Evolutionary conservation across 2,797 vertebrate species (phyloP).

Genomic region (Danio albolineatus): DNA sequence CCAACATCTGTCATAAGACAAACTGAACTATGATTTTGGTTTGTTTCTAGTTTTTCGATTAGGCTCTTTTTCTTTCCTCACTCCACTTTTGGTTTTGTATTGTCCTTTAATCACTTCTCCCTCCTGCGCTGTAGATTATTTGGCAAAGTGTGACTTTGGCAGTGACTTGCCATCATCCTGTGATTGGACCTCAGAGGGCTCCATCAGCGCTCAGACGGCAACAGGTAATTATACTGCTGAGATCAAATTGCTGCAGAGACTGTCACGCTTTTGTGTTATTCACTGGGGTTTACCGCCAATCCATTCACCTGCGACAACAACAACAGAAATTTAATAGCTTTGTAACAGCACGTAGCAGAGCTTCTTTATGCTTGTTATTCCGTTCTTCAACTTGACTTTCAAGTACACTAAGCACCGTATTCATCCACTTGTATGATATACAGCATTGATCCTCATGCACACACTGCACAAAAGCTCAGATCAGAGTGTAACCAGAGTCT

Average conservation of each 20-base stretch:
- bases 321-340: slow-evolving; percentile 5
- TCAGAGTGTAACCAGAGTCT: no score
- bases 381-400: not conserved
- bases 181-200: slow-evolving; percentile 78
- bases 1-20: slow-evolving; percentile 32
- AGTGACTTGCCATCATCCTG: slow-evolving; percentile 74
- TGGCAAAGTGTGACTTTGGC: slow-evolving; percentile 81
- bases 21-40: slow-evolving; percentile 37
- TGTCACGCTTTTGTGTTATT: slow-evolving; percentile 45
- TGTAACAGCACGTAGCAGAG: not conserved
- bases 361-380: slow-evolving; percentile 10
- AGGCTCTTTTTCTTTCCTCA: slow-evolving; percentile 2
- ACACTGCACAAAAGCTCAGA: not conserved
- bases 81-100: slow-evolving; percentile 10
- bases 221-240: slow-evolving; percentile 69
- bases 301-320: slow-evolving; percentile 20
- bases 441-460: not conserved
- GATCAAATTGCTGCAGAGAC: slow-evolving; percentile 48
- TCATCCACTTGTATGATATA: not conserved
- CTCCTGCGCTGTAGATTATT: slow-evolving; percentile 76
- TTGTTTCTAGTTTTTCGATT: slow-evolving; percentile 10
- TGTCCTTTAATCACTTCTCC: slow-evolving; percentile 26
- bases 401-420: not conserved
- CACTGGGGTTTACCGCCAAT: slow-evolving; percentile 45
- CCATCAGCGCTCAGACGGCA: slow-evolving; percentile 69